Percentiles rank a stretch among this genome's conserved stretches.
Evolutionary conservation across 2,113 vertebrate genomes (phyloP).

Genomic region (Sus scrofa): DNA sequence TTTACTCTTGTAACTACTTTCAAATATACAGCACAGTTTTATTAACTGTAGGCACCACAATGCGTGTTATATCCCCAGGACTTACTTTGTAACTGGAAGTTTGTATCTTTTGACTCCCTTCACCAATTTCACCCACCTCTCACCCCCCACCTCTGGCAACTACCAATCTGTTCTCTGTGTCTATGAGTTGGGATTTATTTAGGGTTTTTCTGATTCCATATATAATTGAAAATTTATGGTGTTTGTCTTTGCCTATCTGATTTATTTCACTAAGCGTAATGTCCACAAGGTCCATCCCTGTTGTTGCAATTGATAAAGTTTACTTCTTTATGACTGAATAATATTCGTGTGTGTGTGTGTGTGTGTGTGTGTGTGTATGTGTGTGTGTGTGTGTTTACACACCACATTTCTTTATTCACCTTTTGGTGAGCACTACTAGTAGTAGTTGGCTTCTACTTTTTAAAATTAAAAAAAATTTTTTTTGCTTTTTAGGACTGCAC

Average conservation of each 20-base stretch:
- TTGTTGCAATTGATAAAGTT: not conserved
- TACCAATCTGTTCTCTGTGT: not conserved
- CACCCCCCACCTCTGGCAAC: not conserved
- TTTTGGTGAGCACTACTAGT: not conserved
- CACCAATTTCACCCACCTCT: not conserved
- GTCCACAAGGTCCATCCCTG: not conserved
- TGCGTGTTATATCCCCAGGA: not conserved
- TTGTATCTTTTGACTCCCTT: not conserved
- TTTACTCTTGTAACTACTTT: not conserved
- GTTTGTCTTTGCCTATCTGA: not conserved
- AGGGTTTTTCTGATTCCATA: not conserved
- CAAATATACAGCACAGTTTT: not conserved
- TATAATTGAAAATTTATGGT: not conserved
- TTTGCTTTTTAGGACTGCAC: too few species aligned
- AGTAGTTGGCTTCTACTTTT: not conserved
- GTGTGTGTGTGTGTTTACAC: fast-evolving
- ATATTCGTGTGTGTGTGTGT: not conserved
- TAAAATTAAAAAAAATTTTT: not conserved
- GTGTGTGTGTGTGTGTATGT: too few species aligned
- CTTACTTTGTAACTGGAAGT: not conserved
- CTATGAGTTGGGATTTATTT: not conserved
- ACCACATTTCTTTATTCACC: not conserved
- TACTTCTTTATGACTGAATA: not conserved
- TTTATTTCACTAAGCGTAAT: not conserved
- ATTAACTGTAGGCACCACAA: not conserved